phyloP scores from a whole-genome alignment of 1,140 invertebrate genomes.

The Calephelis virginiensis region DNA sequence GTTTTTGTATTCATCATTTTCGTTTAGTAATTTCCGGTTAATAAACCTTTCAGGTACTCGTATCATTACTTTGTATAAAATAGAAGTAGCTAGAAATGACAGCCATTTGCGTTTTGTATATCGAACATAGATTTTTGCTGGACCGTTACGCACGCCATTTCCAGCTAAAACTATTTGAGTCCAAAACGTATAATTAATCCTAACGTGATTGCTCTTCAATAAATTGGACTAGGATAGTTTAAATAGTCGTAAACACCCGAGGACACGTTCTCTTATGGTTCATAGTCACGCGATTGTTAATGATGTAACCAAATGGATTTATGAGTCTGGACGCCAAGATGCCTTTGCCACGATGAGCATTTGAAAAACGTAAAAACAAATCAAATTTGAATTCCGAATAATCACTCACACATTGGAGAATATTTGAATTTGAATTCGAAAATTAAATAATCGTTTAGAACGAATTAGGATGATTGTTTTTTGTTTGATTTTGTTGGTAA shows the following conservation, averaged over 20 bases:
- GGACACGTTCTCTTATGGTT: slow-evolving; percentile 61
- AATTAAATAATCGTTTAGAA: slow-evolving; percentile 14
- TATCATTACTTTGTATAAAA: background rate
- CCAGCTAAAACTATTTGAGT: slow-evolving; percentile 18
- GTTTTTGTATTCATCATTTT: too few species aligned
- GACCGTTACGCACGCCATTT: slow-evolving; percentile 17
- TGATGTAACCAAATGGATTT: slow-evolving; percentile 61
- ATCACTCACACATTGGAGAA: background rate
- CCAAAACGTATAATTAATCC: slow-evolving; percentile 21
- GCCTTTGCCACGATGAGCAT: slow-evolving; percentile 34
- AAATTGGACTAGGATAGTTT: slow-evolving; percentile 54
- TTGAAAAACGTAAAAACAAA: slow-evolving; percentile 31
- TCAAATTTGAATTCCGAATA: slow-evolving; percentile 9
- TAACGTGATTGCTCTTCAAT: slow-evolving; percentile 44
- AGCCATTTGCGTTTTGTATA: slow-evolving; percentile 14
- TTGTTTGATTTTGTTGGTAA: background rate
- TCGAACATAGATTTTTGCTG: slow-evolving; percentile 11
- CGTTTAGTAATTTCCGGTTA: too few species aligned
- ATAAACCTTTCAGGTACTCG: too few species aligned
- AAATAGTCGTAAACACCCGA: slow-evolving; percentile 61
- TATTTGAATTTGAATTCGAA: slow-evolving; percentile 8
- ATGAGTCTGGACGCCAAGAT: slow-evolving; percentile 39
- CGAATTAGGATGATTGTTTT: slow-evolving; percentile 1
- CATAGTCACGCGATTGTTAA: slow-evolving; percentile 65
- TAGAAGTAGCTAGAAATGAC: slow-evolving; percentile 12